These are phyloP conservation scores for Nematolebias whitei DNA, from an alignment of 2,113 vertebrate genomes.

Conservation along the genomic window DNA sequence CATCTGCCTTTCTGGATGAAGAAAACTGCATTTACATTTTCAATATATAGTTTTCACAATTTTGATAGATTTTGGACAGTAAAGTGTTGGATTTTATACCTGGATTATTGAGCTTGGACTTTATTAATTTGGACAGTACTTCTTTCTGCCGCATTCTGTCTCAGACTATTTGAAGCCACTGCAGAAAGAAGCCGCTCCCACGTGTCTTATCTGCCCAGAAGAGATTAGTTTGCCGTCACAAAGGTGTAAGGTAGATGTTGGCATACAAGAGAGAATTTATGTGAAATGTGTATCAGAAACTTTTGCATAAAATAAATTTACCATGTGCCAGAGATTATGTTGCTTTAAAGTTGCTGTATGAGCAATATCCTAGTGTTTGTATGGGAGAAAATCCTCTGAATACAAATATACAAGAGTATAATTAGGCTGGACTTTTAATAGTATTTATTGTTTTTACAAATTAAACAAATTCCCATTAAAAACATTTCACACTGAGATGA, in stretches of 20 bases:
- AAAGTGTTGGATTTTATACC: too few relatives aligned
- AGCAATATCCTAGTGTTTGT: not conserved
- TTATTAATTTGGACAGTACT: constrained; percentile 67
- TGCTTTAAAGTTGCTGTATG: constrained; percentile 4
- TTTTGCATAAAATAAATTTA: constrained; percentile 7
- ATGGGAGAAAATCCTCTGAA: not conserved
- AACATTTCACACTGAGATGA: too few relatives aligned
- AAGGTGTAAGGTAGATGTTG: constrained; percentile 39
- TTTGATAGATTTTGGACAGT: too few relatives aligned
- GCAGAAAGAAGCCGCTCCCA: constrained; percentile 60
- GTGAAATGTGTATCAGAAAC: constrained; percentile 1
- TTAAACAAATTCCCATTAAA: too few relatives aligned
- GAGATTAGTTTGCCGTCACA: constrained; percentile 49
- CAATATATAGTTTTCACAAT: too few relatives aligned
- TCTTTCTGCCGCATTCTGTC: constrained; percentile 74
- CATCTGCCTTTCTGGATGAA: constrained; percentile 24
- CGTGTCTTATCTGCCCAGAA: constrained; percentile 42
- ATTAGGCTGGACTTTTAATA: too few relatives aligned
- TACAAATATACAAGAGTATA: not conserved
- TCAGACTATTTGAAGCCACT: constrained; percentile 61
- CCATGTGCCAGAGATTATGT: not conserved
- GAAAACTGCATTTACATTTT: too few relatives aligned
- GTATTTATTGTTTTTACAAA: too few relatives aligned
- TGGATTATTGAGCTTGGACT: too few relatives aligned
- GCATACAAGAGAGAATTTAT: constrained; percentile 15